These are phyloP conservation scores for Phortica magna DNA, from an alignment of 2,888 invertebrate species.

Conservation along the genomic window DNA sequence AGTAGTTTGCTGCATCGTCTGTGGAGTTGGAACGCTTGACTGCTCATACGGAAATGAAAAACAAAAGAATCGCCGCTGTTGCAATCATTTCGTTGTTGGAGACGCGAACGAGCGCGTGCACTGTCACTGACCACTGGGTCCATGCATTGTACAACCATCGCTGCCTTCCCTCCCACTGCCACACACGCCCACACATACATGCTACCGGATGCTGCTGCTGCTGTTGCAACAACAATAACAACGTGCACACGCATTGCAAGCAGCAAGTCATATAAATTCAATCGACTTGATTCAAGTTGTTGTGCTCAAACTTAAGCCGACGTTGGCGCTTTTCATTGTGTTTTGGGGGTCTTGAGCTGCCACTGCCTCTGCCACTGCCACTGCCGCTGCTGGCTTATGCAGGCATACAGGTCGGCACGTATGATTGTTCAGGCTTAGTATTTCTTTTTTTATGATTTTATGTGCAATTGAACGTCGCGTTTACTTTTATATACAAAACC, in stretches of 20 bases:
- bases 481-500: too few relatives aligned
- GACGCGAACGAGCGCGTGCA: constrained; percentile 27
- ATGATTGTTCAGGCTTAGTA: too few relatives aligned
- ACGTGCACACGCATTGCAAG: neutral
- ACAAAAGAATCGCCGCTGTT: constrained; percentile 62
- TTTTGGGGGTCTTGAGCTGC: too few relatives aligned
- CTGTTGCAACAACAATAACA: neutral
- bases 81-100: constrained; percentile 30
- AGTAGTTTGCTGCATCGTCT: constrained; percentile 22
- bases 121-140: constrained; percentile 28
- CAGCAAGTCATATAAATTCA: constrained; percentile 70
- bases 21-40: constrained; percentile 37
- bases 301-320: constrained; percentile 45
- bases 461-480: too few relatives aligned
- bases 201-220: constrained; percentile 25
- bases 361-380: too few relatives aligned
- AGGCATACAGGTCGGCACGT: too few relatives aligned
- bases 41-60: constrained; percentile 67
- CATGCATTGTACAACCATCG: neutral
- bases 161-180: too few relatives aligned
- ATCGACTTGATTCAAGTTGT: constrained; percentile 68
- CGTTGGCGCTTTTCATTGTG: too few relatives aligned
- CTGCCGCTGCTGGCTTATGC: too few relatives aligned
- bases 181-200: too few relatives aligned
- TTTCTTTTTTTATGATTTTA: too few relatives aligned